Percentiles rank a stretch among this genome's conserved stretches.
Evolutionary conservation across 2,888 invertebrate species (phyloP).

Genomic region (Penaeus monodon): DNA sequence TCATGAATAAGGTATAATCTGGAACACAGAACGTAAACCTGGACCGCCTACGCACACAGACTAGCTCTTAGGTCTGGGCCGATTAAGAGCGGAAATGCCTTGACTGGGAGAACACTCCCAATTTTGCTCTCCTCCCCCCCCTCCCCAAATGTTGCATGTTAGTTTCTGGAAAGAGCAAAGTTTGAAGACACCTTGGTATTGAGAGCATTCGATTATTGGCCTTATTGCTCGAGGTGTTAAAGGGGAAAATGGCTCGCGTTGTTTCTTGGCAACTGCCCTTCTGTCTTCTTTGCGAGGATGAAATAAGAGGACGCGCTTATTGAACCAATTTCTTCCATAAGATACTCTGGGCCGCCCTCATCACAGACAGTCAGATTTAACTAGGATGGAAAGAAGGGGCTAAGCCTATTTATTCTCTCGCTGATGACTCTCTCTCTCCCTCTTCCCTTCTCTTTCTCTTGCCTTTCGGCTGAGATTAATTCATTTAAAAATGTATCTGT

Average conservation of each 20-base stretch:
- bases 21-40: not conserved
- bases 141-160: constrained; percentile 53
- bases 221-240: constrained; percentile 44
- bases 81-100: no score
- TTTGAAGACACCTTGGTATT: constrained; percentile 45
- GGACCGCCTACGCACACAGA: no score
- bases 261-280: constrained; percentile 13
- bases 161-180: constrained; percentile 55
- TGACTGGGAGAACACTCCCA: no score
- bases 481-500: no score
- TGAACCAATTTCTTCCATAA: constrained; percentile 49
- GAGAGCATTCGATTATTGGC: constrained; percentile 48
- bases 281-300: constrained; percentile 14
- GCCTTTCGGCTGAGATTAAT: no score
- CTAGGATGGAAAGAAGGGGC: constrained; percentile 27
- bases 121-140: no score
- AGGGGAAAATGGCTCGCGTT: constrained; percentile 40
- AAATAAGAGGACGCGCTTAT: constrained; percentile 48
- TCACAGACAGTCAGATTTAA: constrained; percentile 36
- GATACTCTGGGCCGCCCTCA: constrained; percentile 36
- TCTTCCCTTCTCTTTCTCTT: no score
- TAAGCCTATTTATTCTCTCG: constrained; percentile 13
- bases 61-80: no score
- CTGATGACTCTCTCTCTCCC: not conserved
- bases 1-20: constrained; percentile 15